A percentile compares a stretch with the other conserved stretches of the same genome.
Conservation (phyloP, 2,888 invertebrate genomes). For the Drosophila kuntzei region DNA sequence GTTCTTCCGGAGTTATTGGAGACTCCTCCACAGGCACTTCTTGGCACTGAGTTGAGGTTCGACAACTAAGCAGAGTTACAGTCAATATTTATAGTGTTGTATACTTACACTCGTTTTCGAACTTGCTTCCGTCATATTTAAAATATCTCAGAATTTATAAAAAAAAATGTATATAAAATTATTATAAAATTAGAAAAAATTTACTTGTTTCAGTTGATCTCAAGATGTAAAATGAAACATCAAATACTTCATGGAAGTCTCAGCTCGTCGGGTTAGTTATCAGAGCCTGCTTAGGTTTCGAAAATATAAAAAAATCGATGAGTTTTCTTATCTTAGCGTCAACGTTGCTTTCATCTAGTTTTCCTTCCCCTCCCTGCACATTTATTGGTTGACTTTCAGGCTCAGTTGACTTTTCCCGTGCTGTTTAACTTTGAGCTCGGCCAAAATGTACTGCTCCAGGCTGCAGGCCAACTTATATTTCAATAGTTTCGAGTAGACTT, state of each 20-base stretch:
- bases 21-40: not conserved
- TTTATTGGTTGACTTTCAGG: slow-evolving; percentile 51
- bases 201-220: not conserved
- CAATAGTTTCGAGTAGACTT: slow-evolving; percentile 24
- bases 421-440: slow-evolving; percentile 70
- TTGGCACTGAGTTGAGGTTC: not conserved
- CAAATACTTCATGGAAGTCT: not conserved
- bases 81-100: too few species aligned
- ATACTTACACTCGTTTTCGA: not conserved
- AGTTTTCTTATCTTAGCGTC: not conserved
- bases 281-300: not conserved
- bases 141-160: not conserved
- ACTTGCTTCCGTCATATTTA: not conserved
- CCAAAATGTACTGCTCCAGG: slow-evolving; percentile 38
- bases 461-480: slow-evolving; percentile 35
- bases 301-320: not conserved
- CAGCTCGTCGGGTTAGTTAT: not conserved
- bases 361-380: not conserved
- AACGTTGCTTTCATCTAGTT: not conserved
- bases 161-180: not conserved
- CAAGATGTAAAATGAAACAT: not conserved
- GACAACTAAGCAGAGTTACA: not conserved
- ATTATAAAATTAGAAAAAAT: not conserved
- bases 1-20: not conserved
- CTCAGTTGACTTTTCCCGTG: slow-evolving; percentile 50